Base-by-base conservation (phyloP, 1,140 invertebrate genomes). In the Gerris buenoi region DNA sequence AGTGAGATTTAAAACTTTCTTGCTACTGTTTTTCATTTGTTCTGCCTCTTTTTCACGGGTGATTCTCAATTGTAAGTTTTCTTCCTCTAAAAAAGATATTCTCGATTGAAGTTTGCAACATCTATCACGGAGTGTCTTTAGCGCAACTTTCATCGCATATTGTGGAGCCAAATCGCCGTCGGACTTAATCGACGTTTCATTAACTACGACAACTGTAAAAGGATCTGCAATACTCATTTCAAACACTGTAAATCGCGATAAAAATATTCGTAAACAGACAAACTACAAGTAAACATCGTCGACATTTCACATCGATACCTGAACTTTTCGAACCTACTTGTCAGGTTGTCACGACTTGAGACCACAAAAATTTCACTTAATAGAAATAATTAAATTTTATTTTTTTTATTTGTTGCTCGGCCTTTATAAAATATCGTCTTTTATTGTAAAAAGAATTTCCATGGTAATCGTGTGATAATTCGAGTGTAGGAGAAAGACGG, bases 61-160 rank as follows among this genome's bases (percentile, higher is more conserved):
- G 2, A 83, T 75, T 70, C 82, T 81, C 62, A 90, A 77, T 64
- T 80, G 76, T 70, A 85, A 77, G 75, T 90, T 91, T 75, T 91
- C 88, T 70, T 85, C 83, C 77, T 91, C 88, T 15, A 90, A 79
- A 1, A 76, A 73, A 27, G 81, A 79, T 61, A 90, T 79, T 72
- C 86, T 80, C 67, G 82, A 79, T 76, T 91, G 87, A 59, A 91
- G 76, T 67, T 84, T 78, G 72, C 85, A 81, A 77, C 88, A 91
- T 57, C 88, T 79, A 76, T 91, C 88, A 73, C 87, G 85, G 81
- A 91, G 85, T 5, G 88, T 89, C 75, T 88, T 83, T 70, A 90
- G 80, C 15, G 88, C 88, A 61, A 90, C 78, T 79, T 88, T 83
- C 60, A 89, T 76, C 23, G 88, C 88, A 77, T 81, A 78, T 68